phyloP scores from a whole-genome alignment of 2,888 invertebrate genomes.

The Cetonia aurata region DNA sequence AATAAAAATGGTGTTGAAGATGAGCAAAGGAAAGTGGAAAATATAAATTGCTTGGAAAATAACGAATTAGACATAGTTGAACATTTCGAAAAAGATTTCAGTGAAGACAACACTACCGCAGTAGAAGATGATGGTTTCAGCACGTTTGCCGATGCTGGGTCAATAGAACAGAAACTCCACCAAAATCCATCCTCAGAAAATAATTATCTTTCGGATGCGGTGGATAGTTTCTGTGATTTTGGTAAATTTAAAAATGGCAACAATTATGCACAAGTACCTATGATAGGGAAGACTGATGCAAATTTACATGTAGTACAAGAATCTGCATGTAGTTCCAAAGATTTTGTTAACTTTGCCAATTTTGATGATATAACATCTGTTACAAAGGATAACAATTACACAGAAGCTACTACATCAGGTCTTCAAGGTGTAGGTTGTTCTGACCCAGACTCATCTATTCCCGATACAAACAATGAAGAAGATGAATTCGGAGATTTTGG shows the following conservation, averaged over 20 bases:
- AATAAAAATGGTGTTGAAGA: too few relatives aligned
- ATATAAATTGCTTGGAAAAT: too few relatives aligned
- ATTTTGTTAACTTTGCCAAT: conserved; percentile 44
- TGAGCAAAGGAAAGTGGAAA: too few relatives aligned
- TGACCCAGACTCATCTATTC: conserved; percentile 33
- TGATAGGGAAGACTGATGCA: neutral
- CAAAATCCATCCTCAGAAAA: too few relatives aligned
- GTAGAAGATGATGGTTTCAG: neutral
- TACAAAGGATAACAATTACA: neutral
- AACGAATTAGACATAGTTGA: conserved; percentile 31
- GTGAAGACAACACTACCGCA: neutral
- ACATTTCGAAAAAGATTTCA: neutral
- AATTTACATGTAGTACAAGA: neutral
- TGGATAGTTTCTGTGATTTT: conserved; percentile 18
- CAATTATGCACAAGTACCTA: neutral
- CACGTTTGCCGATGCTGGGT: too few relatives aligned
- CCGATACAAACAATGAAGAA: conserved; percentile 48
- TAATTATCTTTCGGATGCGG: neutral
- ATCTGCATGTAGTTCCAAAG: neutral
- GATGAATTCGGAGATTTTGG: conserved; percentile 60
- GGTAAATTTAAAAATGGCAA: conserved; percentile 42
- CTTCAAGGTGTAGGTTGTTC: neutral
- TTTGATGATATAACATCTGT: conserved; percentile 20
- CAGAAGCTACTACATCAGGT: neutral
- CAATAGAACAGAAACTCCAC: too few relatives aligned